Percentiles rank a stretch among this genome's conserved stretches.
Evolutionary conservation across 2,113 vertebrate species (phyloP).

Genomic region (Micronisus gabar): DNA sequence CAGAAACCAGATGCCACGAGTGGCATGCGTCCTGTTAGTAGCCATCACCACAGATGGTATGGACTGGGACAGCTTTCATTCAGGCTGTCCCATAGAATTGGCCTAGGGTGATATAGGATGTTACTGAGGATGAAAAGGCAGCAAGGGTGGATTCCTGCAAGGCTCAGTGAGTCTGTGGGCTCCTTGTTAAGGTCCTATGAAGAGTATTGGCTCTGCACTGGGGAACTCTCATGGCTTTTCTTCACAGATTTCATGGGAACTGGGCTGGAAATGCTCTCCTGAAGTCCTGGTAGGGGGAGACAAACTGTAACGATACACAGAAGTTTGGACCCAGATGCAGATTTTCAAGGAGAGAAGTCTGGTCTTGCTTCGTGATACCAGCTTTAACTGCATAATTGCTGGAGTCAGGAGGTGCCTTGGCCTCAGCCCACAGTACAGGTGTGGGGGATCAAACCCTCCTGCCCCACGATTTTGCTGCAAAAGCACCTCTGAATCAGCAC

Average conservation of each 20-base stretch:
- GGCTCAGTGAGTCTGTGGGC: not conserved
- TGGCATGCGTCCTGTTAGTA: not conserved
- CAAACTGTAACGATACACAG: not conserved
- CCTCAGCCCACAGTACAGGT: rapidly evolving
- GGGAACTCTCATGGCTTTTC: not conserved
- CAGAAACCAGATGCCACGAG: not conserved
- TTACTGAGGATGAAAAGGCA: not conserved
- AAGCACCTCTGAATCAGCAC: not conserved
- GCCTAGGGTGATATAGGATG: rapidly evolving
- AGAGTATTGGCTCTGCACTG: not conserved
- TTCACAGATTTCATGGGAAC: not conserved
- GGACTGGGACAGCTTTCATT: not conserved
- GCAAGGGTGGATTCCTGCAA: rapidly evolving
- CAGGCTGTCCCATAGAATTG: not conserved
- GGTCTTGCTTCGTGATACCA: not conserved
- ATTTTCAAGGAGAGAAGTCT: not conserved
- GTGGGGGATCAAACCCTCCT: not conserved
- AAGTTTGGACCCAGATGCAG: not conserved
- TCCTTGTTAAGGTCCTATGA: not conserved
- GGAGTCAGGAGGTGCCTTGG: not conserved
- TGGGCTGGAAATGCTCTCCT: not conserved
- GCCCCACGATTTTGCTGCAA: not conserved
- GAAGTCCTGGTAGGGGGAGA: not conserved
- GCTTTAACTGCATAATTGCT: not conserved
- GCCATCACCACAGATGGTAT: not conserved